Percentiles rank a stretch among this genome's conserved stretches.
These are phyloP conservation scores for Pangasius krempfi DNA, from an alignment of 2,797 vertebrate genomes.

Conservation along the genomic window DNA sequence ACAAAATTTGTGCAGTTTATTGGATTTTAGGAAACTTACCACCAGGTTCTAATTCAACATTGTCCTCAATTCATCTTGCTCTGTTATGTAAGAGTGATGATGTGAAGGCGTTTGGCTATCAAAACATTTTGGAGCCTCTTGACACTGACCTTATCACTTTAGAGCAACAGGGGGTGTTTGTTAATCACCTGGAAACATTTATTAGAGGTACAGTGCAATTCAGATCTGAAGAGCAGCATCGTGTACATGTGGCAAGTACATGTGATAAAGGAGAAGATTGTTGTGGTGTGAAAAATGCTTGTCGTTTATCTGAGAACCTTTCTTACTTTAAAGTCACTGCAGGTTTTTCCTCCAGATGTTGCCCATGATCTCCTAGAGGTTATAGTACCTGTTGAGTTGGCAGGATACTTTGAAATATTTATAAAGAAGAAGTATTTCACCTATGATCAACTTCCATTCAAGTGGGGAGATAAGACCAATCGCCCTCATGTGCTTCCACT, in stretches of 20 bases:
- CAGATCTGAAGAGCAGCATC: neutral
- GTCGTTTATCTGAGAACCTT: neutral
- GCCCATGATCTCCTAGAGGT: neutral
- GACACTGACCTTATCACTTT: neutral
- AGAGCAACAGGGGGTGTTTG: conserved; percentile 4
- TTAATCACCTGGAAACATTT: neutral
- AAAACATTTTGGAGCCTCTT: conserved; percentile 8
- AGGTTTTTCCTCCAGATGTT: neutral
- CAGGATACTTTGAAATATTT: neutral
- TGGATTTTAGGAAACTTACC: conserved; percentile 33
- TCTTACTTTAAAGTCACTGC: neutral
- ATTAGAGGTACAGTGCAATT: conserved; percentile 10
- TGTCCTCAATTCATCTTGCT: conserved; percentile 23
- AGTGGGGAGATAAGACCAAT: neutral
- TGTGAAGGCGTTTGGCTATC: conserved; percentile 29
- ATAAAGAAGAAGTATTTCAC: neutral
- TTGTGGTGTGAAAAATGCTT: neutral
- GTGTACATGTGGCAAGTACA: neutral
- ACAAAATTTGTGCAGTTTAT: conserved; percentile 37
- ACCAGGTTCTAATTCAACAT: conserved; percentile 1
- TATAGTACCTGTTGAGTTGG: neutral
- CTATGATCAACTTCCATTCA: neutral
- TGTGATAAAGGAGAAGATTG: neutral
- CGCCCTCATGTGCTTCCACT: neutral
- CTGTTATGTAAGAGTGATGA: conserved; percentile 32